Percentiles rank a stretch among this genome's conserved stretches.
These are phyloP conservation scores for Ammospiza nelsoni DNA, from an alignment of 2,113 vertebrate species.

Conservation along the genomic window DNA sequence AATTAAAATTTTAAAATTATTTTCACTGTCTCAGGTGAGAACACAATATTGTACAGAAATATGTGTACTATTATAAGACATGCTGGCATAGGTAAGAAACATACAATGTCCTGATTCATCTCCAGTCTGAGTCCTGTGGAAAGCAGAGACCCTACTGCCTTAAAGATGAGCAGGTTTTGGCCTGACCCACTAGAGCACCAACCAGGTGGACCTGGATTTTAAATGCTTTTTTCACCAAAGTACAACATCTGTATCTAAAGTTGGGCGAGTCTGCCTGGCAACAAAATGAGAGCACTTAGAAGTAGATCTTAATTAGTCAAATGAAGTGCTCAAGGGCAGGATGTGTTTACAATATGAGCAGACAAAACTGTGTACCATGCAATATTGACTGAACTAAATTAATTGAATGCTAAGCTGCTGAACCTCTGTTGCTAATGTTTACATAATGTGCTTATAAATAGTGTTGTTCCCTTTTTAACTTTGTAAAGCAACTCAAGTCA, in stretches of 20 bases:
- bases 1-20: neutral
- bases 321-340: constrained; percentile 54
- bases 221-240: neutral
- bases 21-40: neutral
- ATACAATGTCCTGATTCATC: neutral
- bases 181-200: neutral
- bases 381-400: constrained; percentile 62
- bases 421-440: constrained; percentile 43
- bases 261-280: neutral
- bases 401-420: constrained; percentile 51
- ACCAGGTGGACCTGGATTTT: constrained; percentile 14
- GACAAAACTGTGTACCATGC: constrained; percentile 51
- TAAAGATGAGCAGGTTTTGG: neutral
- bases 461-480: constrained; percentile 23
- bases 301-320: constrained; percentile 54
- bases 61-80: neutral
- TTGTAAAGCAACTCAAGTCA: neutral
- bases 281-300: constrained; percentile 25
- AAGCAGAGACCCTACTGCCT: neutral
- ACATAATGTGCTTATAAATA: constrained; percentile 49
- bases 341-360: constrained; percentile 15
- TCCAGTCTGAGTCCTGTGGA: neutral
- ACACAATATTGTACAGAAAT: neutral
- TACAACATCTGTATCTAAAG: constrained; percentile 21
- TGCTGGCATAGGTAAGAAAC: neutral